Conservation (phyloP, 1,140 invertebrate genomes). For the Drosophila navojoa region DNA sequence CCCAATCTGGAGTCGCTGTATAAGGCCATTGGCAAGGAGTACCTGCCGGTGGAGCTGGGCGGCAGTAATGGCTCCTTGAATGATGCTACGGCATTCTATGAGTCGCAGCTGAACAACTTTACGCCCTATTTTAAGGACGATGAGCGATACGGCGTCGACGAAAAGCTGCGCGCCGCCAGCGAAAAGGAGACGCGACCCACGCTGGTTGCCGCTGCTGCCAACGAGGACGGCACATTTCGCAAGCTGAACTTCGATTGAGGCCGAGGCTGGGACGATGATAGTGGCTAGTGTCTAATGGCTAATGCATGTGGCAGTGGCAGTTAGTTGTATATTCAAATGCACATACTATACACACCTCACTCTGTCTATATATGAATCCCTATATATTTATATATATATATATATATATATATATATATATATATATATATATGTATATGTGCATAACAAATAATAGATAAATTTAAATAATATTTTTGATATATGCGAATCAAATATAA, state of each 20-base stretch:
- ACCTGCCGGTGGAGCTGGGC: constrained; percentile 86
- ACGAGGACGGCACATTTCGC: constrained; percentile 63
- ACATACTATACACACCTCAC: constrained; percentile 55
- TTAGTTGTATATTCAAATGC: constrained; percentile 70
- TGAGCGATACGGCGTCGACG: constrained; percentile 85
- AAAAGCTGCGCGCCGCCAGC: constrained; percentile 84
- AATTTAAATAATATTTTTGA: too few relatives aligned
- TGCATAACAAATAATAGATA: too few relatives aligned
- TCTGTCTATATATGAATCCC: constrained; percentile 7
- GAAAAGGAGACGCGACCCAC: constrained; percentile 46
- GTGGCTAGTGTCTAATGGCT: background rate
- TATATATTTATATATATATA: constrained; percentile 28
- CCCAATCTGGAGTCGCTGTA: constrained; percentile 81
- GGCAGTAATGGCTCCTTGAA: constrained; percentile 84
- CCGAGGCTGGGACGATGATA: background rate
- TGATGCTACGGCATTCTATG: constrained; percentile 84
- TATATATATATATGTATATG: constrained; percentile 31
- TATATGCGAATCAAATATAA: too few relatives aligned
- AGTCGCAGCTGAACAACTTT: constrained; percentile 84
- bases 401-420: constrained; percentile 47
- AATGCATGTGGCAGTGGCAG: constrained; percentile 8
- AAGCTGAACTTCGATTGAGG: constrained; percentile 78
- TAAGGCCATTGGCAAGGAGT: constrained; percentile 84
- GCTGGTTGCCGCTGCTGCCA: constrained; percentile 21
- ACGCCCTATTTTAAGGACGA: constrained; percentile 85